Evolutionary conservation across 2,113 vertebrate genomes (phyloP).

Genomic region (Pterophyllum scalare): DNA sequence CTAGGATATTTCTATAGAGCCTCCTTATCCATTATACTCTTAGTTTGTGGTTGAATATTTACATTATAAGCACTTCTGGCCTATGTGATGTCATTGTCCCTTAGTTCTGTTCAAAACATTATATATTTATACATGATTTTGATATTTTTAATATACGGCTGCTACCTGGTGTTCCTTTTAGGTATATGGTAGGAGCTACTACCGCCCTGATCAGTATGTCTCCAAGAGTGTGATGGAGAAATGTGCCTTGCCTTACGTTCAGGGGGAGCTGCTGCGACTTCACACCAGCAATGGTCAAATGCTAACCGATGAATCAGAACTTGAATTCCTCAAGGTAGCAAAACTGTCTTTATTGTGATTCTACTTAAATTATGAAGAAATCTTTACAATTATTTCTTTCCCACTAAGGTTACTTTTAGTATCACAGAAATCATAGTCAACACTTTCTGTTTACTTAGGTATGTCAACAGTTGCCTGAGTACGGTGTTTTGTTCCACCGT

Average conservation of each 20-base stretch:
- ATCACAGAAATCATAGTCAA: neutral
- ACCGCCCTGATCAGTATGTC: slow-evolving; percentile 87
- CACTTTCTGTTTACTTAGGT: slow-evolving; percentile 69
- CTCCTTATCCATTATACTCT: neutral
- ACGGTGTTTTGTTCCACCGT: slow-evolving; percentile 85
- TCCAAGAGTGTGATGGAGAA: slow-evolving; percentile 85
- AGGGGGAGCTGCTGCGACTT: slow-evolving; percentile 82
- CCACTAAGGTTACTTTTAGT: neutral
- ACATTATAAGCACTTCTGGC: neutral
- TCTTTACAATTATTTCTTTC: neutral
- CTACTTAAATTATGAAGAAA: neutral
- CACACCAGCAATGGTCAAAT: slow-evolving; percentile 82
- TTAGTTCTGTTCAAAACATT: neutral
- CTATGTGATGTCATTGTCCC: neutral
- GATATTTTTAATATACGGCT: neutral
- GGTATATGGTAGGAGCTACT: slow-evolving; percentile 85
- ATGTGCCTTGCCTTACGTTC: slow-evolving; percentile 82
- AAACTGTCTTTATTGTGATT: neutral
- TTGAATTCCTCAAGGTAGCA: slow-evolving; percentile 88
- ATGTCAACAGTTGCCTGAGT: slow-evolving; percentile 88
- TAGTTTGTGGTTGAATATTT: neutral
- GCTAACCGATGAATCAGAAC: slow-evolving; percentile 83
- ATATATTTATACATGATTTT: neutral
- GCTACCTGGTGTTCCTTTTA: slow-evolving; percentile 36
- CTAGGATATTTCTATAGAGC: neutral